phyloP scores from a whole-genome alignment of 2,888 invertebrate species.

The Lomographa bimaculata region DNA sequence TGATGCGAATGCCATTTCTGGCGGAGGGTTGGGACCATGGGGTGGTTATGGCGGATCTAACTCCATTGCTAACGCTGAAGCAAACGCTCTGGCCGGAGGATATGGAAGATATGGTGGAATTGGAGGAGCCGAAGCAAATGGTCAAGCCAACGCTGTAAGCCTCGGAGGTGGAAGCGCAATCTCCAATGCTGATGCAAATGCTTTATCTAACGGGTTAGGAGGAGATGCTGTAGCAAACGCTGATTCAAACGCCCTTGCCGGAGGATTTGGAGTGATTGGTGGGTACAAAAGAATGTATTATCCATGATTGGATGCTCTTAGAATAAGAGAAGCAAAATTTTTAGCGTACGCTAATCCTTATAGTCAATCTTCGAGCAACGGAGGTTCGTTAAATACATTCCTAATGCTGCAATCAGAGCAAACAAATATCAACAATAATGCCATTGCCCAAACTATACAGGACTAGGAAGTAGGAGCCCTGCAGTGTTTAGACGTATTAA shows the following conservation, averaged over 20 bases:
- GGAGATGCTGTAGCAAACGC: constrained; percentile 8
- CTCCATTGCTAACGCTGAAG: constrained; percentile 6
- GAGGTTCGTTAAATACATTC: too few relatives aligned
- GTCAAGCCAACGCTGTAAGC: constrained; percentile 24
- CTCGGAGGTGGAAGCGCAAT: constrained; percentile 23
- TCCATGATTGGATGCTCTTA: constrained; percentile 1
- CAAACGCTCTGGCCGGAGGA: constrained; percentile 11
- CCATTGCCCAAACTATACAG: too few relatives aligned
- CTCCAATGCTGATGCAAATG: constrained; percentile 5
- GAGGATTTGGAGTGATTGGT: constrained; percentile 16
- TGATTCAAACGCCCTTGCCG: constrained; percentile 17
- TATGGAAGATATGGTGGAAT: not conserved
- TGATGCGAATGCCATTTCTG: too few relatives aligned
- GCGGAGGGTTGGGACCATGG: too few relatives aligned
- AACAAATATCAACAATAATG: too few relatives aligned
- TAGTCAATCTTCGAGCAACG: too few relatives aligned
- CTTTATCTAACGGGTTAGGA: constrained; percentile 2
- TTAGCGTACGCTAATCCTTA: too few relatives aligned
- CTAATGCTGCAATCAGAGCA: too few relatives aligned
- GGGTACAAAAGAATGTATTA: too few relatives aligned
- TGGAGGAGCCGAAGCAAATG: constrained; percentile 25
- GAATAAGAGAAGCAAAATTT: not conserved
- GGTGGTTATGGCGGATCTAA: too few relatives aligned
- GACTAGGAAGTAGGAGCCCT: too few relatives aligned
- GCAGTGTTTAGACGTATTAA: too few relatives aligned